These are phyloP conservation scores for Trichomycterus rosablanca DNA, from an alignment of 2,113 vertebrate genomes.

Conservation along the genomic window DNA sequence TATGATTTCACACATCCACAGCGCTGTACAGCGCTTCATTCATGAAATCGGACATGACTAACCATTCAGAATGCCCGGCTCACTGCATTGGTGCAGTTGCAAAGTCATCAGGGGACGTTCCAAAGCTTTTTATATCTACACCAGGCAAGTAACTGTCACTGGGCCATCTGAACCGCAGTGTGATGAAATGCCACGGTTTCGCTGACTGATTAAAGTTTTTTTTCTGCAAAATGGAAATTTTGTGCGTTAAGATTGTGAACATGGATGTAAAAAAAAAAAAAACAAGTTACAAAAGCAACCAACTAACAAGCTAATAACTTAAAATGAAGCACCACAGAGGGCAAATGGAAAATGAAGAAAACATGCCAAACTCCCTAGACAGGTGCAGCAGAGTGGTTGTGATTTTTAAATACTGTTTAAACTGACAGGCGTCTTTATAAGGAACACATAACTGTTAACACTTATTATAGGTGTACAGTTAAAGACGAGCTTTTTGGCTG, in stretches of 20 bases:
- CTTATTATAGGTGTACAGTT: too few species aligned
- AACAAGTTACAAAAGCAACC: too few species aligned
- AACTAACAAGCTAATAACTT: too few species aligned
- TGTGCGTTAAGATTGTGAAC: slow-evolving; percentile 21
- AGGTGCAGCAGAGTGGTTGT: too few species aligned
- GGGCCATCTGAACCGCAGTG: slow-evolving; percentile 48
- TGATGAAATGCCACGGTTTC: slow-evolving; percentile 55
- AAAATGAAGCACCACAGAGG: too few species aligned
- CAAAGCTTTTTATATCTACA: slow-evolving; percentile 55
- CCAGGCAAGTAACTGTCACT: slow-evolving; percentile 59
- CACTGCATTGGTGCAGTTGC: slow-evolving; percentile 54
- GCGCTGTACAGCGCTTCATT: slow-evolving; percentile 43
- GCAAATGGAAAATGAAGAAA: too few species aligned
- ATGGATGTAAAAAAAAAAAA: too few species aligned
- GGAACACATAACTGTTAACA: too few species aligned
- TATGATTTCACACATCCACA: slow-evolving; percentile 49
- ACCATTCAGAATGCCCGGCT: slow-evolving; percentile 53
- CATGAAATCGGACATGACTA: slow-evolving; percentile 54
- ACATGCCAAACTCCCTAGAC: too few species aligned
- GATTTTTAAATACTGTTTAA: too few species aligned
- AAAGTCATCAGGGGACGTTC: slow-evolving; percentile 59
- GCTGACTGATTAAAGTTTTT: slow-evolving; percentile 27
- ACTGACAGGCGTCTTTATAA: too few species aligned
- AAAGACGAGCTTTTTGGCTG: too few species aligned
- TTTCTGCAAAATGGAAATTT: slow-evolving; percentile 25